These are phyloP conservation scores for Geococcyx californianus DNA, from an alignment of 2,113 vertebrate species.

Conservation along the genomic window DNA sequence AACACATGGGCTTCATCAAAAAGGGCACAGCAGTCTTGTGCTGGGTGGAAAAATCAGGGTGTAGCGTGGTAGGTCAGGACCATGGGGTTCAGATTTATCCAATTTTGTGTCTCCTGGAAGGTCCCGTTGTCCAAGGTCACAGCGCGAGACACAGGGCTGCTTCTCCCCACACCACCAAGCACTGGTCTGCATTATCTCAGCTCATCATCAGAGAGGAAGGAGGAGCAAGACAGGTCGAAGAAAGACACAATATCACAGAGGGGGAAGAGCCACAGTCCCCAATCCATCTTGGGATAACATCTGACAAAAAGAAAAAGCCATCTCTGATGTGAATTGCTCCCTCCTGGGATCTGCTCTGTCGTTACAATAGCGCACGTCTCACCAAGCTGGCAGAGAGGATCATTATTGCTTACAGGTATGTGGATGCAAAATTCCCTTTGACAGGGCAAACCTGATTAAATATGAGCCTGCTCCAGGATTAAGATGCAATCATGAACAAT, in stretches of 20 bases:
- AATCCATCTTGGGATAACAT: not conserved
- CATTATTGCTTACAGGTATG: not conserved
- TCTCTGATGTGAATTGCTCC: not conserved
- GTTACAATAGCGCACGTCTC: fast-evolving
- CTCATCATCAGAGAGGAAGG: not conserved
- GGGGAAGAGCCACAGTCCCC: not conserved
- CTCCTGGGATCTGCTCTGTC: not conserved
- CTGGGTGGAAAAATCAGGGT: not conserved
- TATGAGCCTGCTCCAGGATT: not conserved
- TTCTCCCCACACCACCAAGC: not conserved
- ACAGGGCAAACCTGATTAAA: not conserved
- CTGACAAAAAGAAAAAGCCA: not conserved
- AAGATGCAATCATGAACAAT: not conserved
- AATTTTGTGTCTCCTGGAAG: not conserved
- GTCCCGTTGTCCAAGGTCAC: not conserved
- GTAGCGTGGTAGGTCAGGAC: not conserved
- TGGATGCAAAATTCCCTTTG: not conserved
- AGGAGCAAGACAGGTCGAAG: not conserved
- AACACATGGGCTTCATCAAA: fast-evolving
- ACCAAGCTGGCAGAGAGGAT: not conserved
- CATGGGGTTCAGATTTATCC: not conserved
- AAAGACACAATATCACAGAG: not conserved
- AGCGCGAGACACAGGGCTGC: fast-evolving
- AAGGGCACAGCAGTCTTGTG: not conserved
- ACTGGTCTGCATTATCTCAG: not conserved